Conservation (phyloP, 2,113 vertebrate species). For the Steatornis caripensis region DNA sequence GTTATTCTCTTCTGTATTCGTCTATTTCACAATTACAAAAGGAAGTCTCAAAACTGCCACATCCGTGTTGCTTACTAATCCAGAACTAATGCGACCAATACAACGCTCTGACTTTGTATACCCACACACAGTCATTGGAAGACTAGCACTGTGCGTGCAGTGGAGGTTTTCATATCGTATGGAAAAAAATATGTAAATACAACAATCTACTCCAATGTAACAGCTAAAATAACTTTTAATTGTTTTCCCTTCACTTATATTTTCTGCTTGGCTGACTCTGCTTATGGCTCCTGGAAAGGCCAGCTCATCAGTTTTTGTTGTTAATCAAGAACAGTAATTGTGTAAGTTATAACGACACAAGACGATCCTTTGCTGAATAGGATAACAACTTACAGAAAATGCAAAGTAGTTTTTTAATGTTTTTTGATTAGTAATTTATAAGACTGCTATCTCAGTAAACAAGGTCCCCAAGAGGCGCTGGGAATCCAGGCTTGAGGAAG, state of each 20-base stretch:
- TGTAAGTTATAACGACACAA: conserved; percentile 63
- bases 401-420: conserved; percentile 25
- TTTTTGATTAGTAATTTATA: conserved; percentile 11
- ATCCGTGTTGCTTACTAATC: background rate
- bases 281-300: conserved; percentile 68
- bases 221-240: conserved; percentile 76
- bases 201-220: conserved; percentile 45
- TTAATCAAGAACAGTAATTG: conserved; percentile 79
- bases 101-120: background rate
- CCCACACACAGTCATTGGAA: background rate
- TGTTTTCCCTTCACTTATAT: conserved; percentile 76
- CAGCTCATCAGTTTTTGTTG: conserved; percentile 77
- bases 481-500: background rate
- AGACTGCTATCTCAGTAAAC: conserved; percentile 37
- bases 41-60: background rate
- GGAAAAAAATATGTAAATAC: conserved; percentile 56
- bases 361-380: conserved; percentile 71
- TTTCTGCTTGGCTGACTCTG: conserved; percentile 78
- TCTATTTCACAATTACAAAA: background rate
- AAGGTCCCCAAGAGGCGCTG: background rate
- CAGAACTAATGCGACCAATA: background rate
- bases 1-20: background rate
- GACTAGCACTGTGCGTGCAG: background rate
- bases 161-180: background rate
- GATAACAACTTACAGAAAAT: conserved; percentile 68